phyloP scores from a whole-genome alignment of 2,888 invertebrate species.

The Eudemis profundana region DNA sequence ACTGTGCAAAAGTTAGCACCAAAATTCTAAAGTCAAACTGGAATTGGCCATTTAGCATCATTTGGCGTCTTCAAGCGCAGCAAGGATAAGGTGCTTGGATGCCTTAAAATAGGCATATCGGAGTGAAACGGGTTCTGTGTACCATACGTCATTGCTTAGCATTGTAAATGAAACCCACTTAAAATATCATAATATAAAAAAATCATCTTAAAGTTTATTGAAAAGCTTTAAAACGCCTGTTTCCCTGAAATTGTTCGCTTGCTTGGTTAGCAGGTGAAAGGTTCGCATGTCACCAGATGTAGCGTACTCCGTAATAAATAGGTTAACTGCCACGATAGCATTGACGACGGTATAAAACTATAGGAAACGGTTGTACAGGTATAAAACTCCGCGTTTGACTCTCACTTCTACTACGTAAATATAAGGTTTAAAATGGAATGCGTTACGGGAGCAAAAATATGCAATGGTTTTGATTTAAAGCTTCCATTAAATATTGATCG shows the following conservation, averaged over 20 bases:
- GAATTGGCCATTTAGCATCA: too few relatives aligned
- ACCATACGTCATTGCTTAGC: too few relatives aligned
- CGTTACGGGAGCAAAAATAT: constrained; percentile 3
- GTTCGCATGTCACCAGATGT: constrained; percentile 43
- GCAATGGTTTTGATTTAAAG: constrained; percentile 16
- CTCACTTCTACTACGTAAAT: constrained; percentile 3
- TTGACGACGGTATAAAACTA: constrained; percentile 42
- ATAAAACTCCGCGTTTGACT: background rate
- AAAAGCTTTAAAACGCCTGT: too few relatives aligned
- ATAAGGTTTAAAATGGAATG: constrained; percentile 10
- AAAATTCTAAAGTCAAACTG: too few relatives aligned
- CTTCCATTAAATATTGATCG: constrained; percentile 26
- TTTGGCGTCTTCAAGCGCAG: too few relatives aligned
- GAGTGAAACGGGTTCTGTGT: too few relatives aligned
- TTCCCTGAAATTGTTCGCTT: background rate
- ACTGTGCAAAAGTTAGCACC: too few relatives aligned
- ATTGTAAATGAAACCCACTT: too few relatives aligned
- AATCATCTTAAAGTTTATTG: too few relatives aligned
- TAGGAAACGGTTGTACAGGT: constrained; percentile 24
- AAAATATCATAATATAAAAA: too few relatives aligned
- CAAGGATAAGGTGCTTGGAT: too few relatives aligned
- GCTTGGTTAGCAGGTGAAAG: constrained; percentile 22
- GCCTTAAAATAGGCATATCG: too few relatives aligned
- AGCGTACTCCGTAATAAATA: constrained; percentile 38
- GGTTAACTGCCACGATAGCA: constrained; percentile 41